Conservation (phyloP, 2,113 vertebrate genomes). For the Cynocephalus volans region DNA sequence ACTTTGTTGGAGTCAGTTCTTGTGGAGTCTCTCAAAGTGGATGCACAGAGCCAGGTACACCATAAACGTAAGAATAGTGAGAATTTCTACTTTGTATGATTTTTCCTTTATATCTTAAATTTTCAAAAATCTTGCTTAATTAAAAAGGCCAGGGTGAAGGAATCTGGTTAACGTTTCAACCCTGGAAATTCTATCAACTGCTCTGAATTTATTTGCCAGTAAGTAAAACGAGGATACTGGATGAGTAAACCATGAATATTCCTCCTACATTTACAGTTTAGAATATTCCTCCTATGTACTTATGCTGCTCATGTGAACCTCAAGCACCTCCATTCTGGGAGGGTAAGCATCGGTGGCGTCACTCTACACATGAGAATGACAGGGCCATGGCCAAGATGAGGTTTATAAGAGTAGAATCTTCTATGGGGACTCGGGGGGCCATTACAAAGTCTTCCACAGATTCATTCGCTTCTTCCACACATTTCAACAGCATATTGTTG, state of each 20-base stretch:
- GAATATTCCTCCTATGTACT: not conserved
- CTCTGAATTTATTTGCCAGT: not conserved
- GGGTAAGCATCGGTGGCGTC: not conserved
- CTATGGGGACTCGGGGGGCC: not conserved
- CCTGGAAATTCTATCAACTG: not conserved
- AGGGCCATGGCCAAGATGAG: not conserved
- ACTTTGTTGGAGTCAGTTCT: not conserved
- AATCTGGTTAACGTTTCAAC: not conserved
- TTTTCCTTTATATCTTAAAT: not conserved
- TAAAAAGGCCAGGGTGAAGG: not conserved
- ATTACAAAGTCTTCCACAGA: constrained; percentile 46
- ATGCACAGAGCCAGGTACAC: not conserved
- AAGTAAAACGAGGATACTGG: not conserved
- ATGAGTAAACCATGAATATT: not conserved
- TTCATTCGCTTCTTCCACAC: not conserved
- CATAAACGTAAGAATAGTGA: not conserved
- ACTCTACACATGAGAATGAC: constrained; percentile 23
- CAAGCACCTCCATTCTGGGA: not conserved
- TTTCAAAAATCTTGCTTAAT: constrained; percentile 26
- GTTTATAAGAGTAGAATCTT: constrained; percentile 25
- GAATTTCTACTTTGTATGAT: not conserved
- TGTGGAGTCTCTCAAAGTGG: not conserved
- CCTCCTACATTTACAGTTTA: not conserved
- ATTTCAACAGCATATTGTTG: constrained; percentile 41
- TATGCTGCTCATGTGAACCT: not conserved